Conservation (phyloP, 2,113 vertebrate genomes). For the Sorex fumeus region DNA sequence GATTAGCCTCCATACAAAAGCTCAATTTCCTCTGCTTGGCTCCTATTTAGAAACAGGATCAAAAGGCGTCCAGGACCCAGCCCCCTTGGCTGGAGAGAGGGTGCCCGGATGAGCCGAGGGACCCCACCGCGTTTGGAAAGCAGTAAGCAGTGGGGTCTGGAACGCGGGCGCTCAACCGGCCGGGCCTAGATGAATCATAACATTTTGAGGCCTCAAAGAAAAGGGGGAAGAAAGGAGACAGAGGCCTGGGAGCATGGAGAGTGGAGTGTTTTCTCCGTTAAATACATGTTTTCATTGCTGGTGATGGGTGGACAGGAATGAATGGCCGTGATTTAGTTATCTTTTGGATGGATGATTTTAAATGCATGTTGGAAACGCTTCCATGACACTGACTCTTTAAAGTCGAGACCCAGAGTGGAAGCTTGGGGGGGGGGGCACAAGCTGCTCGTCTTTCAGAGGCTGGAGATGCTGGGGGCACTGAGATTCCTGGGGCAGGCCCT, state of each 20-base stretch:
- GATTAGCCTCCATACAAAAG: constrained; percentile 76
- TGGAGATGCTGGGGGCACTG: not conserved
- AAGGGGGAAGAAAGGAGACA: constrained; percentile 67
- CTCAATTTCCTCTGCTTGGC: constrained; percentile 79
- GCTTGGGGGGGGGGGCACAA: constrained; percentile 68
- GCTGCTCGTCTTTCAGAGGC: too few species aligned
- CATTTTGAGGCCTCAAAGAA: constrained; percentile 78
- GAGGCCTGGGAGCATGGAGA: constrained; percentile 75
- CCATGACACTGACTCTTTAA: constrained; percentile 67
- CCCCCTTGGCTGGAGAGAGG: constrained; percentile 72
- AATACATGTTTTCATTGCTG: constrained; percentile 82
- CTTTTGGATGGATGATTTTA: constrained; percentile 88
- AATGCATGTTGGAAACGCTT: constrained; percentile 87
- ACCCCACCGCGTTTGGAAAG: too few species aligned
- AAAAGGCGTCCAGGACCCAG: constrained; percentile 76
- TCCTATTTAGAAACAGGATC: constrained; percentile 78
- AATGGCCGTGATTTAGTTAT: constrained; percentile 87
- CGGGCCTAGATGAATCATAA: constrained; percentile 85
- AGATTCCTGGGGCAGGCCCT: constrained; percentile 49
- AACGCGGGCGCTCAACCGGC: constrained; percentile 80
- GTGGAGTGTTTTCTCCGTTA: not conserved
- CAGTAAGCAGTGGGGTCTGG: constrained; percentile 67
- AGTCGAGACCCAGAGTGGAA: constrained; percentile 79
- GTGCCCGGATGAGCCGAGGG: not conserved
- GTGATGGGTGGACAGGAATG: constrained; percentile 71